Base-by-base conservation (phyloP, 2,113 vertebrate species). In the Craseonycteris thonglongyai region DNA sequence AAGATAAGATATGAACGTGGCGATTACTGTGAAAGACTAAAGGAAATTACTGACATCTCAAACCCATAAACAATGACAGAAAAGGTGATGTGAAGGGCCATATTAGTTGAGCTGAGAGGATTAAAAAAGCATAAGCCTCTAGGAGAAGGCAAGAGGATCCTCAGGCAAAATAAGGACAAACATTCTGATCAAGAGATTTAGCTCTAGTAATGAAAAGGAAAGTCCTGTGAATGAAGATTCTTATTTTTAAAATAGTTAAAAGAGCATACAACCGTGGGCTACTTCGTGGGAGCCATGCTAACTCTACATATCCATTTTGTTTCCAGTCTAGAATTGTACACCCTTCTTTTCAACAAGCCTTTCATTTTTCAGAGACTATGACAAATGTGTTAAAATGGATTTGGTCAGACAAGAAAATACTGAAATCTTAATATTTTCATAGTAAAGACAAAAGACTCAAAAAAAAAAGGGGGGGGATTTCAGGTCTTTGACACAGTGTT, bases 221-320 rank as follows among this genome's bases (percentile, higher is more conserved):
- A 30, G 54, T 40, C 47, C 59, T 71, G 24, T 7, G 28, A 45
- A 15, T 0, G 5, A 59, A 45, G 26, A 63, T 40, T 49, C 59
- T 80, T 28, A 71, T 13, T 66, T 76, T 28, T 40, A 35, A 45
- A 71, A 61, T 56, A 33, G 74, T 74, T 61, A 5, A 47, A 88
- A n/a, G 15, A 81, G 40, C 7, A 11, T 14, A 18, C 12, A 21
- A 14, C 42, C 51, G 10, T 3, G 1, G 33, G 9, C 26, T 61
- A 24, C 18, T 24, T 68, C 3, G 14, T 15, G 26, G 45, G 40
- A 81, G n/a, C 10, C 10, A 7, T 6, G 12, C 28, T 38, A 28
- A 30, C 12, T 69, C 2, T 24, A 6, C 16, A 9, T 3, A 15
- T 3, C 13, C 56, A n/a, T n/a, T n/a, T n/a, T n/a, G n/a, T n/a